These are phyloP conservation scores for Pelobates fuscus DNA, from an alignment of 2,113 vertebrate genomes.

Conservation along the genomic window DNA sequence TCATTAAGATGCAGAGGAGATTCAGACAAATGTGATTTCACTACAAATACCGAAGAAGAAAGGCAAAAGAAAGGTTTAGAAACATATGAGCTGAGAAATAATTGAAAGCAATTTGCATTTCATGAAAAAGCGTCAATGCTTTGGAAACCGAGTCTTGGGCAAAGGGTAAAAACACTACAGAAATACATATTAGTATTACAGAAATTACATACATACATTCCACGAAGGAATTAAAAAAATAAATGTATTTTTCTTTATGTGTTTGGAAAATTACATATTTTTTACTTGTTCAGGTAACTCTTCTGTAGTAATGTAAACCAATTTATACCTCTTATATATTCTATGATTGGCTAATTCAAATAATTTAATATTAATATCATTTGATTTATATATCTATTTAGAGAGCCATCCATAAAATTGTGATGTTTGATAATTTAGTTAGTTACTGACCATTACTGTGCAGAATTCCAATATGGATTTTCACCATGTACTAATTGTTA, in stretches of 20 bases:
- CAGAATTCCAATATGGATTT: too few relatives aligned
- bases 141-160: neutral
- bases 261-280: too few relatives aligned
- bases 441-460: too few relatives aligned
- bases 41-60: constrained; percentile 34
- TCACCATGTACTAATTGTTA: too few relatives aligned
- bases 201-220: neutral
- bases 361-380: too few relatives aligned
- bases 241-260: neutral
- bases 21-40: constrained; percentile 27
- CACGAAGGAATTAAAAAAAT: neutral
- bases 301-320: too few relatives aligned
- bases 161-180: neutral
- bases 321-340: too few relatives aligned
- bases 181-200: neutral
- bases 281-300: too few relatives aligned
- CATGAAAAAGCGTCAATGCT: neutral
- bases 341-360: too few relatives aligned
- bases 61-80: constrained; percentile 21
- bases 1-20: neutral
- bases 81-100: constrained; percentile 42
- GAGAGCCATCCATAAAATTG: too few relatives aligned
- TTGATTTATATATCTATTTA: too few relatives aligned
- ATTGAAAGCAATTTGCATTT: constrained; percentile 31
- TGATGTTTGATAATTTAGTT: too few relatives aligned